phyloP scores from a whole-genome alignment of 2,797 vertebrate species.

The Spinus olivaceus region DNA sequence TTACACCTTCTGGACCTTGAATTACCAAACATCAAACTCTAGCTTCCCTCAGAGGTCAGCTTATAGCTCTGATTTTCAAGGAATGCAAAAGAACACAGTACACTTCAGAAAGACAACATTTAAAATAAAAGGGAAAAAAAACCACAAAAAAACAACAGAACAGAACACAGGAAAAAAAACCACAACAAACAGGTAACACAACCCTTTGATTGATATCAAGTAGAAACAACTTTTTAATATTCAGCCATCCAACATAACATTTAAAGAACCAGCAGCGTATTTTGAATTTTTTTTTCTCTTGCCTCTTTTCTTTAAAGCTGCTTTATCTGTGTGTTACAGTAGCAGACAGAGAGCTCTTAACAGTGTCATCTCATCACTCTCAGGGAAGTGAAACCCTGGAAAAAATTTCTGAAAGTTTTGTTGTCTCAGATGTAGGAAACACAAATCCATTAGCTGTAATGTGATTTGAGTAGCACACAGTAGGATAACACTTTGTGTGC shows the following conservation, averaged over 20 bases:
- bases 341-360: background rate
- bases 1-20: background rate
- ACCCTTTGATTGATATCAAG: background rate
- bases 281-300: background rate
- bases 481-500: background rate
- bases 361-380: background rate
- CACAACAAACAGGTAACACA: background rate
- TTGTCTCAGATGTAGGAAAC: background rate
- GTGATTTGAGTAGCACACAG: background rate
- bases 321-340: background rate
- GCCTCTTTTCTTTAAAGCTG: background rate
- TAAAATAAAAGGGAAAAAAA: fast-evolving
- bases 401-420: background rate
- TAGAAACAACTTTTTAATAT: background rate
- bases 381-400: background rate
- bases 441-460: background rate
- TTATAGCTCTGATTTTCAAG: background rate
- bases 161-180: fast-evolving
- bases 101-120: background rate
- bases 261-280: background rate
- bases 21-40: background rate
- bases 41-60: background rate
- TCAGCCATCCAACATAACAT: background rate
- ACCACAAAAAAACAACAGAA: fast-evolving
- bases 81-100: background rate